Evolutionary conservation across 2,888 invertebrate genomes (phyloP).

Genomic region (Philereme vetulata): DNA sequence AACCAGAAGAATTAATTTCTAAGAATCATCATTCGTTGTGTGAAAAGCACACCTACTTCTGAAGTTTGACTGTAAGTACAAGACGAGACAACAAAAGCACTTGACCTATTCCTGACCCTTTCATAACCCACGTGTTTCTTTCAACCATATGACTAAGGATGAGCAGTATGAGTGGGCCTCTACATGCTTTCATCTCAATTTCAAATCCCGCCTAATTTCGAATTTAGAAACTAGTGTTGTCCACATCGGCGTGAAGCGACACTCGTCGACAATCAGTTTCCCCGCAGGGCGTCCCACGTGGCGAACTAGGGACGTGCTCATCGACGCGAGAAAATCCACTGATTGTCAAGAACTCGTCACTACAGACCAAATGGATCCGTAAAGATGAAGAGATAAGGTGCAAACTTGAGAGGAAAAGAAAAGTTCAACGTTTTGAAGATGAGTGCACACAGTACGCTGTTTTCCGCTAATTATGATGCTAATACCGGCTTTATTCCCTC

Average conservation of each 20-base stretch:
- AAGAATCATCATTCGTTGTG: too few species aligned
- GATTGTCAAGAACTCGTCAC: conserved; percentile 48
- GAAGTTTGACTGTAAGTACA: conserved; percentile 2
- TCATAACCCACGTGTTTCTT: conserved; percentile 13
- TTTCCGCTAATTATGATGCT: conserved; percentile 74
- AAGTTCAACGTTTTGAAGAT: conserved; percentile 45
- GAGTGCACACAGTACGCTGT: conserved; percentile 58
- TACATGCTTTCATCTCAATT: conserved; percentile 26
- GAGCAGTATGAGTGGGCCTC: neutral
- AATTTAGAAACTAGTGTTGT: conserved; percentile 62
- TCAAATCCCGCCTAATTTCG: conserved; percentile 43
- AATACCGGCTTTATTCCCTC: conserved; percentile 56
- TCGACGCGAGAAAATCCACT: conserved; percentile 63
- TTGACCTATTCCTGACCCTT: conserved; percentile 39
- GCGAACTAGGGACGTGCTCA: conserved; percentile 59
- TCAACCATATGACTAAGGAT: neutral
- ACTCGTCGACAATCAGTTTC: conserved; percentile 74
- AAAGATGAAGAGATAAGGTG: conserved; percentile 23
- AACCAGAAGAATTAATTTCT: too few species aligned
- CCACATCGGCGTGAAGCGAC: conserved; percentile 71
- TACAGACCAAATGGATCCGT: conserved; percentile 35
- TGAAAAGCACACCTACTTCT: too few species aligned
- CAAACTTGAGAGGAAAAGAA: conserved; percentile 1
- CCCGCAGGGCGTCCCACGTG: conserved; percentile 77
- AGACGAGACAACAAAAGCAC: conserved; percentile 27